Percentiles rank a stretch among this genome's conserved stretches.
Evolutionary conservation across 2,797 vertebrate genomes (phyloP).

Genomic region (Macropodus opercularis): DNA sequence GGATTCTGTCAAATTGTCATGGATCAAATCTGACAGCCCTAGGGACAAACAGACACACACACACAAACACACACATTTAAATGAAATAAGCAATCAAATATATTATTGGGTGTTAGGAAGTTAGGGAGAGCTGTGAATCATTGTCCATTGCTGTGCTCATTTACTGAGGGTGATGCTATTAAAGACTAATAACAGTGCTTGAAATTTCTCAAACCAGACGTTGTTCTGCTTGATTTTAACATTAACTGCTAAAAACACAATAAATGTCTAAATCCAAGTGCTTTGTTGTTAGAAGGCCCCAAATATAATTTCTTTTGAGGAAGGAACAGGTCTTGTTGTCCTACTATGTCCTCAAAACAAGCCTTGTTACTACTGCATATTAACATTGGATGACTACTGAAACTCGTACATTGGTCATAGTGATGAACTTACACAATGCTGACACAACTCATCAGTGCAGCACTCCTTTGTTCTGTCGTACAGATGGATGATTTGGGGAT

Average conservation of each 20-base stretch:
- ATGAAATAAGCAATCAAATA: conserved; percentile 13
- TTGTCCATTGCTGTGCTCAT: conserved; percentile 5
- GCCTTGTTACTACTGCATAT: no score
- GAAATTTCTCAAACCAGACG: conserved; percentile 16
- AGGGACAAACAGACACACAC: conserved; percentile 28
- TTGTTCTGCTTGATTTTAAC: conserved; percentile 8
- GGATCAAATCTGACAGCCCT: conserved; percentile 92
- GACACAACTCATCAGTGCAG: no score
- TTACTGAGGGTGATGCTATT: conserved; percentile 5
- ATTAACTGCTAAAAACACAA: conserved; percentile 17
- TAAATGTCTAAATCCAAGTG: conserved; percentile 8
- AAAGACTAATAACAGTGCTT: conserved; percentile 18
- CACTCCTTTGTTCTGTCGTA: no score
- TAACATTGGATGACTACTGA: no score
- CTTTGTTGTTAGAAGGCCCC: conserved; percentile 7
- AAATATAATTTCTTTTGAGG: conserved; percentile 1
- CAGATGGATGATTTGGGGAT: no score
- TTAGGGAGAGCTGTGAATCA: background rate
- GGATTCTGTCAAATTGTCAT: conserved; percentile 98
- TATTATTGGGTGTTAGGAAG: conserved; percentile 25
- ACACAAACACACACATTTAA: conserved; percentile 43
- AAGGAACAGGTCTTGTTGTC: background rate
- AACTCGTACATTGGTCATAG: no score
- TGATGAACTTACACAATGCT: no score
- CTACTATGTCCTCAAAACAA: no score